These are phyloP conservation scores for Zophobas atratus DNA, from an alignment of 1,140 invertebrate genomes.

Conservation along the genomic window DNA sequence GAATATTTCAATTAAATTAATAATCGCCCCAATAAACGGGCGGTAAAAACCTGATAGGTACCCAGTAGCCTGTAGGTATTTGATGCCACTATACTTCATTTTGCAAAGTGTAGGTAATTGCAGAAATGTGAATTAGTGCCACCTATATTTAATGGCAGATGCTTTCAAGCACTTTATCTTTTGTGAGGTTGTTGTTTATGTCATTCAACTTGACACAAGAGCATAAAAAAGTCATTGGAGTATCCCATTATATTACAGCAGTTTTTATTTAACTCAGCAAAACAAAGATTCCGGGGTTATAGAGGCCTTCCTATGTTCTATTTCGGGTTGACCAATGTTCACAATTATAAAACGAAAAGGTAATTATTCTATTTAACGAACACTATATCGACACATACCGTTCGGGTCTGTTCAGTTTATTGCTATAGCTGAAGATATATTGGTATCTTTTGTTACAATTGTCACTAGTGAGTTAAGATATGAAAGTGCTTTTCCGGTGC, in stretches of 20 bases:
- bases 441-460: background rate
- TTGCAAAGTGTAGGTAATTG: background rate
- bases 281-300: conserved; percentile 41
- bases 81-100: too few species aligned
- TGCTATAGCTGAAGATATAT: too few species aligned
- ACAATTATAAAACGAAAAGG: background rate
- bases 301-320: too few species aligned
- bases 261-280: conserved; percentile 49
- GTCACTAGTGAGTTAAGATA: background rate
- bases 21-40: too few species aligned
- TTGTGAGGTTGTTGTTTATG: conserved; percentile 47
- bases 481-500: conserved; percentile 8
- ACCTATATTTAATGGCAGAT: conserved; percentile 25
- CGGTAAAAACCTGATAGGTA: too few species aligned
- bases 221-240: conserved; percentile 50
- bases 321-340: background rate
- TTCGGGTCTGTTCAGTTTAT: too few species aligned
- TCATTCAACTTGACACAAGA: conserved; percentile 51
- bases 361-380: too few species aligned
- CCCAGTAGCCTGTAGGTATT: too few species aligned
- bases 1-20: too few species aligned
- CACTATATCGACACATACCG: too few species aligned
- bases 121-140: background rate
- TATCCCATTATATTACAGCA: conserved; percentile 51
- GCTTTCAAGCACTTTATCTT: conserved; percentile 45